Percentiles rank a stretch among this genome's conserved stretches.
These are phyloP conservation scores for Criorhina ranunculi DNA, from an alignment of 2,888 invertebrate genomes.

Conservation along the genomic window DNA sequence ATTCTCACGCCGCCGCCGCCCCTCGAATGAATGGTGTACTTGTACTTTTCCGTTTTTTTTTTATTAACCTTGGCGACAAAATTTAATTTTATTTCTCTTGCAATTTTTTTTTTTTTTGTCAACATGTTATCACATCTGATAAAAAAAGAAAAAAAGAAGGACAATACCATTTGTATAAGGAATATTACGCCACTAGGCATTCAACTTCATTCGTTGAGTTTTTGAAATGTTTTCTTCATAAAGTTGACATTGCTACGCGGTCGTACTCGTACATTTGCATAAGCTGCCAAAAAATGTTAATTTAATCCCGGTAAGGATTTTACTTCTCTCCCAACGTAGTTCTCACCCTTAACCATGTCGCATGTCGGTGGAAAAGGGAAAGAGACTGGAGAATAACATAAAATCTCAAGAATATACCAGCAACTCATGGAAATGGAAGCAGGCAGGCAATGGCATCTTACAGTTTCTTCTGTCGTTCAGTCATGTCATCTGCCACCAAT, in stretches of 20 bases:
- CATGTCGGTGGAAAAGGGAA: slow-evolving; percentile 5
- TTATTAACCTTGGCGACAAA: slow-evolving; percentile 34
- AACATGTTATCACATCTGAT: slow-evolving; percentile 43
- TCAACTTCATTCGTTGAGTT: slow-evolving; percentile 10
- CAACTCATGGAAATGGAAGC: neutral
- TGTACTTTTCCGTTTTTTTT: neutral
- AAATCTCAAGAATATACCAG: neutral
- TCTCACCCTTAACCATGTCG: slow-evolving; percentile 32
- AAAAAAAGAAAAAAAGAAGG: slow-evolving; percentile 9
- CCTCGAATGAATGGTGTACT: slow-evolving; percentile 2
- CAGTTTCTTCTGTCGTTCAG: slow-evolving; percentile 22
- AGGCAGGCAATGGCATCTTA: neutral
- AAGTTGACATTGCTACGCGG: slow-evolving; percentile 35
- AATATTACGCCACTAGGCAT: slow-evolving; percentile 21
- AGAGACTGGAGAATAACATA: neutral
- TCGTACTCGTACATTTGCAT: slow-evolving; percentile 44
- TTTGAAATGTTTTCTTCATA: slow-evolving; percentile 22
- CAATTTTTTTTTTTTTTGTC: neutral
- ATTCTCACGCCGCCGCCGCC: slow-evolving; percentile 37
- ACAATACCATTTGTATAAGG: slow-evolving; percentile 28
- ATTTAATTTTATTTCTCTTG: slow-evolving; percentile 44
- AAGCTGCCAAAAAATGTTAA: slow-evolving; percentile 56
- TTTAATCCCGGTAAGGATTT: slow-evolving; percentile 34
- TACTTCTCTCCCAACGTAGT: slow-evolving; percentile 1
- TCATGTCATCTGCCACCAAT: slow-evolving; percentile 22